Evolutionary conservation across 2,888 invertebrate species (phyloP).

Genomic region (Himalopsyche kuldschensis): DNA sequence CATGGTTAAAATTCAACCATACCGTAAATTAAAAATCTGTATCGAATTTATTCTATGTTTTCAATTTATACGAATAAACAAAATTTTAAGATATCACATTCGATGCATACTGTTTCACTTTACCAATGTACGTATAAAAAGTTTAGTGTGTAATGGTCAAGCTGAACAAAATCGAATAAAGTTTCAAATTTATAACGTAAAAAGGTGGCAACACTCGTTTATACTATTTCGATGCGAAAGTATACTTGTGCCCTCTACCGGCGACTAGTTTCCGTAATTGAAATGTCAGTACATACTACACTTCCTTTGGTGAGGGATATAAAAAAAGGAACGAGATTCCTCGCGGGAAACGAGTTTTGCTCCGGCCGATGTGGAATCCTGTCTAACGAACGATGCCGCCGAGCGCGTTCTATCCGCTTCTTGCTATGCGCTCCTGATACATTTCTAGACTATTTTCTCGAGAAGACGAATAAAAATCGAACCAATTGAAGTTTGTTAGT

Average conservation of each 20-base stretch:
- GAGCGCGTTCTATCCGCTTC: neutral
- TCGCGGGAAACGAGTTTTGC: neutral
- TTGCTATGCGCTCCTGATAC: neutral
- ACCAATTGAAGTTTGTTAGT: neutral
- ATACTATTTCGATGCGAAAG: neutral
- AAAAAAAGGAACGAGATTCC: neutral
- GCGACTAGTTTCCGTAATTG: neutral
- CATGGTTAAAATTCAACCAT: no score
- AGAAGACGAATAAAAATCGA: neutral
- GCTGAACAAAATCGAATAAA: no score
- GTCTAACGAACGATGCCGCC: neutral
- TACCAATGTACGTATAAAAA: no score
- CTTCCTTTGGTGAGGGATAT: neutral
- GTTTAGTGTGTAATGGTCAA: no score
- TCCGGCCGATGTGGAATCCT: neutral
- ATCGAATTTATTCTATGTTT: no score
- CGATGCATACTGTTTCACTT: no score
- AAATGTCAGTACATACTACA: neutral
- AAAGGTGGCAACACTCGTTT: neutral
- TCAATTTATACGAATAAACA: no score
- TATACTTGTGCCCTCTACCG: neutral
- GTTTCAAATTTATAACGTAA: no score
- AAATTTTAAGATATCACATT: no score
- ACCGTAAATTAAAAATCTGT: no score
- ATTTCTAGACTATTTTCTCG: neutral